A percentile compares a stretch with the other conserved stretches of the same genome.
These are phyloP conservation scores for Magallana gigas DNA, from an alignment of 1,140 invertebrate species.

Conservation along the genomic window DNA sequence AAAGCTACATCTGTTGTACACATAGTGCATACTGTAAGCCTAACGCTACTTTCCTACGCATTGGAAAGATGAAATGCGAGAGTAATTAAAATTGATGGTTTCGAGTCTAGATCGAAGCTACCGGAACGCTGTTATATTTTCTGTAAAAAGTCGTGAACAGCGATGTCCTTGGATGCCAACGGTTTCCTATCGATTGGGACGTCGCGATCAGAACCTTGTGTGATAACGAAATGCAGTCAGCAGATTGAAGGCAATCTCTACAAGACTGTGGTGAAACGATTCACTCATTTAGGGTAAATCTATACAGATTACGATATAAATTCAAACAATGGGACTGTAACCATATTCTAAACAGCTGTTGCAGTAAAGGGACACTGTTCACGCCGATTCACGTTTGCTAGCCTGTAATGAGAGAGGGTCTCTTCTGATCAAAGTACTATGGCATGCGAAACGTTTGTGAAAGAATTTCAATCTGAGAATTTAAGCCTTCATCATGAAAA, in stretches of 20 bases:
- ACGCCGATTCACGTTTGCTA: not conserved
- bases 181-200: conserved; percentile 15
- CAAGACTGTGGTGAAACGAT: not conserved
- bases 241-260: not conserved
- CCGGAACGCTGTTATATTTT: too few relatives aligned
- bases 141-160: not conserved
- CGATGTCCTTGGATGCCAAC: conserved; percentile 2
- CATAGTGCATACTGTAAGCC: too few relatives aligned
- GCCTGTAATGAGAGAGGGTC: not conserved
- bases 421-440: conserved; percentile 40
- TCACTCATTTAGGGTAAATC: conserved; percentile 9
- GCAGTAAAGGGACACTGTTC: not conserved
- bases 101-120: too few relatives aligned
- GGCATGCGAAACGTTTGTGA: conserved; percentile 55
- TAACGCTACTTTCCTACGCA: too few relatives aligned
- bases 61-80: too few relatives aligned
- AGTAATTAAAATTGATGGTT: too few relatives aligned
- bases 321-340: not conserved
- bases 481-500: conserved; percentile 62
- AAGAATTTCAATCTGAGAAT: conserved; percentile 67
- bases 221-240: conserved; percentile 1
- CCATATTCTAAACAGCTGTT: not conserved
- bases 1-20: too few relatives aligned
- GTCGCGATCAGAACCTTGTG: not conserved
- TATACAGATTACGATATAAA: conserved; percentile 2